Evolutionary conservation across 1,140 invertebrate genomes (phyloP).

Genomic region (Sesamia nonagrioides): DNA sequence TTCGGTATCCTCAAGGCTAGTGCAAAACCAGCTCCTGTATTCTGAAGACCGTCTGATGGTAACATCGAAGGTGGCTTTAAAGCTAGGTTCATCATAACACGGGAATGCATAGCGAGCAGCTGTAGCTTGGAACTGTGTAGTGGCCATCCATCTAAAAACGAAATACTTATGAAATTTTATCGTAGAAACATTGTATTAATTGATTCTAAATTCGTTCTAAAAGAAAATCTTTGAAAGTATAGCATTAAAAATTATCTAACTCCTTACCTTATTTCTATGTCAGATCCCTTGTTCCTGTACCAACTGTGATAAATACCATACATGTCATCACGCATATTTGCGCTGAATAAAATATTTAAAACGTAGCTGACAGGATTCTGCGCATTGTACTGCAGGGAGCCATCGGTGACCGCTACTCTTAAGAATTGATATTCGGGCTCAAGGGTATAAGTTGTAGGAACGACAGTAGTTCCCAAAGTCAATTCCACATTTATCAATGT

Average conservation of each 20-base stretch:
- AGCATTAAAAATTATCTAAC: neutral
- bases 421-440: constrained; percentile 65
- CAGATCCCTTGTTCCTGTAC: constrained; percentile 79
- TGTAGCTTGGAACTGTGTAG: constrained; percentile 94
- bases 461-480: constrained; percentile 58
- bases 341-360: constrained; percentile 84
- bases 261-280: constrained; percentile 57
- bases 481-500: constrained; percentile 73
- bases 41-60: constrained; percentile 74
- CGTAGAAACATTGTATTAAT: neutral
- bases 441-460: constrained; percentile 44
- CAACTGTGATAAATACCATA: constrained; percentile 94
- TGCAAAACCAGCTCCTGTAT: constrained; percentile 74
- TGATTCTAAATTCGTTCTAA: no score
- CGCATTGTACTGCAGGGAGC: constrained; percentile 66
- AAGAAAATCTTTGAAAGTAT: no score
- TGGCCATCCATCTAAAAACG: constrained; percentile 87
- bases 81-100: constrained; percentile 95
- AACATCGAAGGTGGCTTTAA: constrained; percentile 93
- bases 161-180: neutral
- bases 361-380: constrained; percentile 66
- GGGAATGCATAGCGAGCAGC: constrained; percentile 94
- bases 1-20: constrained; percentile 51
- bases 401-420: constrained; percentile 56
- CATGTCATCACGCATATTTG: constrained; percentile 88